phyloP scores from a whole-genome alignment of 2,888 invertebrate genomes.

The Timandra comae region DNA sequence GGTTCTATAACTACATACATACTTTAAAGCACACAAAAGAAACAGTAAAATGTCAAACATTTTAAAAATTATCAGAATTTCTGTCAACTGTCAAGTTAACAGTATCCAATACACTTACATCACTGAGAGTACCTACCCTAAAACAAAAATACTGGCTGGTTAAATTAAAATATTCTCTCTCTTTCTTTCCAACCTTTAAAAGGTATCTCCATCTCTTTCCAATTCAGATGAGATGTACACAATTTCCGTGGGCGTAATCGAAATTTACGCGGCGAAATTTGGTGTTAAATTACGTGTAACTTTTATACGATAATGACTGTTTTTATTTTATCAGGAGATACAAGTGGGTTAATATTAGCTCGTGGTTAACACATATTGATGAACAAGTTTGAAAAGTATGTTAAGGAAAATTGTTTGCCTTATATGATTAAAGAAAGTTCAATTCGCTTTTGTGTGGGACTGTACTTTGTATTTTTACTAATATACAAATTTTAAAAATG shows the following conservation, averaged over 20 bases:
- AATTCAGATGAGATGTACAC: slow-evolving; percentile 25
- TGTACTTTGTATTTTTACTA: no score
- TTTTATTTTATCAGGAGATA: neutral
- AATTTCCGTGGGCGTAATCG: slow-evolving; percentile 44
- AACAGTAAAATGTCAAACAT: no score
- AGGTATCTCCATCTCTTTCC: slow-evolving; percentile 27
- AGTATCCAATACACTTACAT: slow-evolving; percentile 17
- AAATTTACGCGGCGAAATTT: slow-evolving; percentile 18
- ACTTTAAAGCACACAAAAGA: no score
- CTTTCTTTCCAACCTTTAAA: slow-evolving; percentile 15
- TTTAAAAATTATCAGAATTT: no score
- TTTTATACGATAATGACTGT: slow-evolving; percentile 18
- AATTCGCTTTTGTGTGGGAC: no score
- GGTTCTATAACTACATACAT: no score
- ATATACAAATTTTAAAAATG: no score
- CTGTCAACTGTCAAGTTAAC: neutral
- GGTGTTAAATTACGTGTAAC: slow-evolving; percentile 25
- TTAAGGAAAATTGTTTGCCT: slow-evolving; percentile 5
- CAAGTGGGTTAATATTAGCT: slow-evolving; percentile 6
- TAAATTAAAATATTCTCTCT: slow-evolving; percentile 8
- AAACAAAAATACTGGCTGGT: slow-evolving; percentile 13
- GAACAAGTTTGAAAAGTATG: no score
- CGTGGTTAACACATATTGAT: no score
- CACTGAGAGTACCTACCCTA: slow-evolving; percentile 9
- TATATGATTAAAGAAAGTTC: no score